A percentile compares a stretch with the other conserved stretches of the same genome.
These are phyloP conservation scores for Rachycentron canadum DNA, from an alignment of 2,797 vertebrate species.

Conservation along the genomic window DNA sequence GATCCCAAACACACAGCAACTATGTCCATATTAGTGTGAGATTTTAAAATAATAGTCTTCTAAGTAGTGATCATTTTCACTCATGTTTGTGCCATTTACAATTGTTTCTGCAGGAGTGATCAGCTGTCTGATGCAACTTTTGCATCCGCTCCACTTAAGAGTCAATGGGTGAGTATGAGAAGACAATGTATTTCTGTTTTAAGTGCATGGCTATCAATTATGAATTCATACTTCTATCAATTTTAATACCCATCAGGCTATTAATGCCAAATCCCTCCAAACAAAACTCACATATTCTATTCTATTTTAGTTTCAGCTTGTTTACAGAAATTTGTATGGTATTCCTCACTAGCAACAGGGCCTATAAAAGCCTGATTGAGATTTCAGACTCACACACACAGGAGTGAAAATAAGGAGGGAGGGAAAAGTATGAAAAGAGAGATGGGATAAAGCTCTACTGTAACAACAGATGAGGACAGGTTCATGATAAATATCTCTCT, in stretches of 20 bases:
- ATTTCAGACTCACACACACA: constrained; percentile 23
- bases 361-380: constrained; percentile 34
- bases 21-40: not conserved
- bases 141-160: constrained; percentile 9
- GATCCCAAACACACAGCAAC: constrained; percentile 1
- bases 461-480: constrained; percentile 46
- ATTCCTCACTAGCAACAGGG: constrained; percentile 41
- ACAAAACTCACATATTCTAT: not conserved
- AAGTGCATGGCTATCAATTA: not conserved
- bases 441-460: constrained; percentile 32
- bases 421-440: constrained; percentile 10
- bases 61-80: constrained; percentile 1
- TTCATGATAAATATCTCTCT: constrained; percentile 44
- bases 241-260: not conserved
- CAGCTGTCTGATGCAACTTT: constrained; percentile 36
- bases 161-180: constrained; percentile 32
- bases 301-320: not conserved
- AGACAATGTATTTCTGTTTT: not conserved
- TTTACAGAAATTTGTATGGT: constrained; percentile 10
- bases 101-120: constrained; percentile 26
- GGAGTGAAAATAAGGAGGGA: constrained; percentile 20
- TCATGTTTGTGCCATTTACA: constrained; percentile 21
- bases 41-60: constrained; percentile 13
- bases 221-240: not conserved
- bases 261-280: not conserved